phyloP scores from a whole-genome alignment of 2,888 invertebrate species.

The Hirudinaria manillensis region DNA sequence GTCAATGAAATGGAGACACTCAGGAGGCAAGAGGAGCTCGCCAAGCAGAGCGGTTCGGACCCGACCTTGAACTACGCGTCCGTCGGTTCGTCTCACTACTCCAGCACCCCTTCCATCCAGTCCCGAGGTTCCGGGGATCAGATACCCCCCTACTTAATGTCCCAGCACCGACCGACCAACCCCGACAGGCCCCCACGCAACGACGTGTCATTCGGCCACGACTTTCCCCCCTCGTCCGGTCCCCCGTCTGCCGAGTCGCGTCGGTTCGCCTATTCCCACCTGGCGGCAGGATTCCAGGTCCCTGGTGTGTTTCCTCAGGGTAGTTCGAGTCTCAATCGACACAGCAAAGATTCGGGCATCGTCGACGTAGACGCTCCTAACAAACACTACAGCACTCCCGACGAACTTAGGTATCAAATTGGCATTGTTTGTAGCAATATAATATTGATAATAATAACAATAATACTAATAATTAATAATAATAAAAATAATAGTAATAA shows the following conservation, averaged over 20 bases:
- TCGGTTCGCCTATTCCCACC: background rate
- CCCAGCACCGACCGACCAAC: background rate
- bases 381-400: constrained; percentile 35
- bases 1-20: constrained; percentile 97
- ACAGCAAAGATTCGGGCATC: constrained; percentile 83
- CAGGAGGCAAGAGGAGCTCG: constrained; percentile 84
- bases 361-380: constrained; percentile 57
- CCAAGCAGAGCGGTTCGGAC: constrained; percentile 64
- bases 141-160: background rate
- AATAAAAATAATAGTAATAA: no score
- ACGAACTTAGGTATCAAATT: constrained; percentile 51
- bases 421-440: no score
- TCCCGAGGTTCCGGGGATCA: background rate
- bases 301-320: background rate
- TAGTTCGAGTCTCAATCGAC: constrained; percentile 60
- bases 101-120: background rate
- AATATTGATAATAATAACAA: background rate
- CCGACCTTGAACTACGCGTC: background rate
- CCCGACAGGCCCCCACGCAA: background rate
- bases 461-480: no score
- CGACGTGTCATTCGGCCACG: background rate
- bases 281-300: background rate
- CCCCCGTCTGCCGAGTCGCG: background rate
- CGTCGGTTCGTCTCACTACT: background rate
- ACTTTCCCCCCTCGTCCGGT: background rate